Evolutionary conservation across 2,113 vertebrate genomes (phyloP).

Genomic region (Periophthalmus modestus): DNA sequence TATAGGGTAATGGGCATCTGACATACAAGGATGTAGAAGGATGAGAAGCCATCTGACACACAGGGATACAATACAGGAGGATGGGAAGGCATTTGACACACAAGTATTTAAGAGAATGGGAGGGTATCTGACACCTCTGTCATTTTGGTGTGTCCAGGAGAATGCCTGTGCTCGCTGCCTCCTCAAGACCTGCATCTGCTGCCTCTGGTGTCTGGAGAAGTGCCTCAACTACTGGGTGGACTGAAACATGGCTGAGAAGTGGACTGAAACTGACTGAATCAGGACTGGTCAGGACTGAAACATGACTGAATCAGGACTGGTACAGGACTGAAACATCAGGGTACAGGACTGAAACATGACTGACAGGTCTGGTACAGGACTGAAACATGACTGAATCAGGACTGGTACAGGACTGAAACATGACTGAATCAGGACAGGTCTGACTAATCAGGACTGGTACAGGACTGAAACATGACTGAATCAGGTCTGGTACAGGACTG

Average conservation of each 20-base stretch:
- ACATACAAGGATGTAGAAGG: too few relatives aligned
- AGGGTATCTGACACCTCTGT: not conserved
- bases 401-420: too few relatives aligned
- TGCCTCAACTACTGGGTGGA: slow-evolving; percentile 97
- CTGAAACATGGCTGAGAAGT: not conserved
- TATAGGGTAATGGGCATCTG: too few relatives aligned
- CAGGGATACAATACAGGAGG: too few relatives aligned
- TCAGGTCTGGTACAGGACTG: not conserved
- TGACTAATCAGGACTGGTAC: too few relatives aligned
- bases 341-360: not conserved
- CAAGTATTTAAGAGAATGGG: too few relatives aligned
- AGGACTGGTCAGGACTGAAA: not conserved
- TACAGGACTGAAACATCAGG: not conserved
- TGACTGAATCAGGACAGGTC: not conserved
- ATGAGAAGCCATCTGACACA: too few relatives aligned
- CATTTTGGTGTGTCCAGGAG: slow-evolving; percentile 77
- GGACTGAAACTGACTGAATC: not conserved
- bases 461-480: not conserved
- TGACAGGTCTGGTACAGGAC: not conserved
- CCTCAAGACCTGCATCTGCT: slow-evolving; percentile 97
- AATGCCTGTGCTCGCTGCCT: slow-evolving; percentile 93
- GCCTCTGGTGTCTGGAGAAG: slow-evolving; percentile 99
- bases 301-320: too few relatives aligned
- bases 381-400: not conserved
- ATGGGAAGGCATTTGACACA: too few relatives aligned